Evolutionary conservation across 1,140 invertebrate species (phyloP), one percentile per base, ranked within the genome.

Genomic region (Drosophila novamexicana): DNA sequence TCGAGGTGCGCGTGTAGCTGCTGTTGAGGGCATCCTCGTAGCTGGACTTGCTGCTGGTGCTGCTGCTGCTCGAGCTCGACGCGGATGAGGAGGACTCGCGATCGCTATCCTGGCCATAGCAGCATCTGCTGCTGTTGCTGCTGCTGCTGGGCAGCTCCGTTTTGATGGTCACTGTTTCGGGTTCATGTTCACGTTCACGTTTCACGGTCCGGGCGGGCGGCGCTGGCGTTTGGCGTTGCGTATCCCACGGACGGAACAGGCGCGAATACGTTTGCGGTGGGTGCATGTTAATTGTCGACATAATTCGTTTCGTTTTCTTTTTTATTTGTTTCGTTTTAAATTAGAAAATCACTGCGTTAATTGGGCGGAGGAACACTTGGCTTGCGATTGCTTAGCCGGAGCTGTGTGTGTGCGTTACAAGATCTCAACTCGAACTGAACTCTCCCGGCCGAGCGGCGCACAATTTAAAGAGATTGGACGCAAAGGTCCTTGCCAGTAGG

Each of bases 221-320:
- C 7, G 78, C 63, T 29, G 79, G 45, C 10, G 54, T 50, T 67
- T 90, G 83, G 5, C 86, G 79, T 54, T 89, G 84, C 36, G 72
- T 75, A 80, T 92, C 92, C 92, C 92, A 92, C 42, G 92, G 92
- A 71, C 92, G 91, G 75, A 92, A 92, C 16, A 92, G 75, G 37
- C 92, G 84, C 64, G 92, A 92, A 57, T 92, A 92, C 22, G 92
- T 92, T 88, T 92, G 92, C 50, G 92, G 91, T 53, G 91, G 91
- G 54, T 81, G 83, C 75, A 92, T 74, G 58, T 91, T 91, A 63
- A 92, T 75, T 18, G 77, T 76, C 68, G 91, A 92, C 91, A 92
- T 92, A 78, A 67, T 29, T 29, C 4, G 22, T 29, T 29, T 73
- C 49, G 14, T 65, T 54, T 36, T 36, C 22, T 47, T n/a, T 44